These are phyloP conservation scores for Luperina testacea DNA, from an alignment of 2,888 invertebrate species.

Conservation along the genomic window DNA sequence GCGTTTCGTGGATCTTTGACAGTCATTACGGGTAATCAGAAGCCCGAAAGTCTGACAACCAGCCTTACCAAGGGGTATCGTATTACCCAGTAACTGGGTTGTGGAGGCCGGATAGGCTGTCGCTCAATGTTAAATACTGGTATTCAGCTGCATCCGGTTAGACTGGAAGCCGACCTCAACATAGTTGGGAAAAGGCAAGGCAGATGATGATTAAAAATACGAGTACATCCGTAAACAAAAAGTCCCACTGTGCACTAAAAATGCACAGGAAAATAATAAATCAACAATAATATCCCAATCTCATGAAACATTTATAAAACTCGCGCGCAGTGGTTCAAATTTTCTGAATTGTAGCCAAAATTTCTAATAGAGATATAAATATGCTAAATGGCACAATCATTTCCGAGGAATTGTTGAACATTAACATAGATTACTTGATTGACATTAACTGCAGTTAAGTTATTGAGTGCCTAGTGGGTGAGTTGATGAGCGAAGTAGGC, in stretches of 20 bases:
- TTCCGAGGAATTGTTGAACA: constrained; percentile 17
- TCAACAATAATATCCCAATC: constrained; percentile 19
- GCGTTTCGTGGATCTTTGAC: too few relatives aligned
- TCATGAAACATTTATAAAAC: constrained; percentile 25
- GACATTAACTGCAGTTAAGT: constrained; percentile 31
- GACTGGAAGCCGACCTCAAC: too few relatives aligned
- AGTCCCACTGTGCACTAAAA: neutral
- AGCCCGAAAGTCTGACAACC: too few relatives aligned
- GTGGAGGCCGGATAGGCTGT: too few relatives aligned
- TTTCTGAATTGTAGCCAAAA: constrained; percentile 49
- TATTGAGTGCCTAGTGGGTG: constrained; percentile 4
- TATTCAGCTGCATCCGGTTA: too few relatives aligned
- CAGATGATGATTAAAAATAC: too few relatives aligned
- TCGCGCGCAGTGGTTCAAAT: constrained; percentile 31
- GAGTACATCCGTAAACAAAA: too few relatives aligned
- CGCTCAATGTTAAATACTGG: too few relatives aligned
- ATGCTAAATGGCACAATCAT: constrained; percentile 30
- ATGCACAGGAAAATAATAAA: constrained; percentile 5
- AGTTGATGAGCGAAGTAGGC: constrained; percentile 1
- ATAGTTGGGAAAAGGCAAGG: too few relatives aligned
- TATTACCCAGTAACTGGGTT: too few relatives aligned
- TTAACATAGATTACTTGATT: constrained; percentile 29
- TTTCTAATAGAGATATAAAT: constrained; percentile 32
- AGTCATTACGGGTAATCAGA: too few relatives aligned
- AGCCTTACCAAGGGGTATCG: too few relatives aligned